Evolutionary conservation across 1,140 invertebrate species (phyloP).

Genomic region (Ridgeia piscesae): DNA sequence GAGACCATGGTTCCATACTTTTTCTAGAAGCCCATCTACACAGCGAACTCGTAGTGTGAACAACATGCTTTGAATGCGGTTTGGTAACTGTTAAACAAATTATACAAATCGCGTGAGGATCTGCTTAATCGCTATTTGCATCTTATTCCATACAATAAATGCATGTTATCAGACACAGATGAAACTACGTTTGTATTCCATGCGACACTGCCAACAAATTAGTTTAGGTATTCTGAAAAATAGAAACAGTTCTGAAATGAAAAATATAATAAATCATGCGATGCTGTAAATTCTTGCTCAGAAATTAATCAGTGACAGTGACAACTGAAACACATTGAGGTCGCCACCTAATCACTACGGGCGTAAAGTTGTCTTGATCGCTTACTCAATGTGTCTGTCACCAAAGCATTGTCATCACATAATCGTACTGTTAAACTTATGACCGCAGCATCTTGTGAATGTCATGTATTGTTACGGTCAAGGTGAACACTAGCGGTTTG

Average conservation of each 20-base stretch:
- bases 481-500: neutral
- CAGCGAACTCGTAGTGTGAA: no score
- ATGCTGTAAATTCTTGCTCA: neutral
- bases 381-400: neutral
- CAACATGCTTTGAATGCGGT: no score
- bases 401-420: neutral
- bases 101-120: no score
- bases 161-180: no score
- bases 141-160: no score
- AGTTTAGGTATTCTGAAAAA: no score
- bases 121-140: no score
- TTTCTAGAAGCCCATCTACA: no score
- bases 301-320: neutral
- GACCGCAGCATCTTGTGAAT: neutral
- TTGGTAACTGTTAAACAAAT: no score
- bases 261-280: neutral
- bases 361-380: neutral
- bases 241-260: neutral
- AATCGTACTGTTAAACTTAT: neutral
- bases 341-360: neutral
- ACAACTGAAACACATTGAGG: neutral
- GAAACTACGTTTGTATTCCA: no score
- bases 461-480: neutral
- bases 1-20: no score
- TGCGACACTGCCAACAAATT: no score